Base-by-base conservation (phyloP, 1,140 invertebrate genomes). In the Hyles vespertilio region DNA sequence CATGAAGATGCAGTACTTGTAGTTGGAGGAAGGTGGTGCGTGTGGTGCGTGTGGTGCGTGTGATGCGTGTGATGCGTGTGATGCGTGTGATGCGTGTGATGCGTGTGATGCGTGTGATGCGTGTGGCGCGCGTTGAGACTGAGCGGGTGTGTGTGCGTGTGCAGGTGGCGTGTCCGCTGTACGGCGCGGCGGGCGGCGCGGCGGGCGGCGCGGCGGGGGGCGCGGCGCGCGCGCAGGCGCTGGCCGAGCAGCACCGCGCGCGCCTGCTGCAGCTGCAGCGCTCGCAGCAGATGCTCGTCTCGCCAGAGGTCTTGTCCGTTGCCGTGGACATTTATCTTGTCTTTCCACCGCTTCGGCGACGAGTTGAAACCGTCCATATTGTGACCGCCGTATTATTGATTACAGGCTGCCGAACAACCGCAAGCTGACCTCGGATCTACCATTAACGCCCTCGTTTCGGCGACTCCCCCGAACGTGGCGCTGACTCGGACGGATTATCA, bases 231-330 rank as follows among this genome's bases (percentile, higher is more conserved):
- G 73, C 73, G 58, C 74, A 70, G 32, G 69, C 67, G 22, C 62
- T 77, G 32, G 75, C 68, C 8, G 79, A 81, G 66, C 81, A 84
- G 69, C 79, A 81, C 10, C 81, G 76, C 48, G 72, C 73, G 56
- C 81, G 85, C n/a, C 71, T 86, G 58, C 69, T 88, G 65, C 81
- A 84, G 47, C 61, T 77, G 75, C 85, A 86, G 64, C 75, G 73
- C 46, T 73, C 75, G 70, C 85, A 88, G 65, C 79, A 82, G 56
- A 77, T 88, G 78, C 81, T 86, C 10, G 85, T 88, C 48, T 82
- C 85, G 12, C 84, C 81, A 0, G 84, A 87, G 82, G 84, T 85
- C 50, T 40, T 6, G 6, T 34, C 10, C 3, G 3, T n/a, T 43
- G 33, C 34, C 6, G 32, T 33, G 7, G 8, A 46, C 55, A 40